Percentiles rank a stretch among this genome's conserved stretches.
Evolutionary conservation across 2,113 vertebrate species (phyloP).

Genomic region (Caranx melampygus): DNA sequence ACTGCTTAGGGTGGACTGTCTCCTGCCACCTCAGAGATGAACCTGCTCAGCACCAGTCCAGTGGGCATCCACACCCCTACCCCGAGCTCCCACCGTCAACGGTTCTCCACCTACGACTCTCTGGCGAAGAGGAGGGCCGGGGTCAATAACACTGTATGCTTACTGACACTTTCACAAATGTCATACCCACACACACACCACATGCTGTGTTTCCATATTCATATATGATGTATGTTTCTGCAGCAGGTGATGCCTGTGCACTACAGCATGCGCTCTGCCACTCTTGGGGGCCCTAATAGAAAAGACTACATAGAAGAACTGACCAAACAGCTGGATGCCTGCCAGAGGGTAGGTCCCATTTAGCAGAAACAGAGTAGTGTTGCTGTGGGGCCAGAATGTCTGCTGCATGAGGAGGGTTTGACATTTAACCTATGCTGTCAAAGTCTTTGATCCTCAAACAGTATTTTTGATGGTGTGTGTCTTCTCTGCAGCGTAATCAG

Average conservation of each 20-base stretch:
- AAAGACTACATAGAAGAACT: constrained; percentile 84
- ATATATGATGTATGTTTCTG: not conserved
- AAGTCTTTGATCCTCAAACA: not conserved
- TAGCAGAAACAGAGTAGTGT: not conserved
- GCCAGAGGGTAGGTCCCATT: constrained; percentile 73
- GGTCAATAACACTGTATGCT: constrained; percentile 38
- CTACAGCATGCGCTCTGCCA: constrained; percentile 66
- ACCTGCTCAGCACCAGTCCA: constrained; percentile 79
- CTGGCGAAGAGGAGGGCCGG: constrained; percentile 75
- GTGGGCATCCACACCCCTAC: constrained; percentile 13
- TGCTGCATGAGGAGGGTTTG: not conserved
- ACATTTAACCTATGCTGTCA: not conserved
- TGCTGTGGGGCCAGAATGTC: not conserved
- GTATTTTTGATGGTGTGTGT: constrained; percentile 6
- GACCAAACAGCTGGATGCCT: constrained; percentile 80
- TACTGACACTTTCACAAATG: no score
- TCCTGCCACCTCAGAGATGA: constrained; percentile 79
- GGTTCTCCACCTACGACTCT: constrained; percentile 77
- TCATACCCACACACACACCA: not conserved
- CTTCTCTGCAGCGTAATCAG: constrained; percentile 80
- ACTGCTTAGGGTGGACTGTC: constrained; percentile 68
- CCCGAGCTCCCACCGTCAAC: constrained; percentile 11
- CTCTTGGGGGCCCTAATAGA: constrained; percentile 66
- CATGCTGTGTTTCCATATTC: not conserved
- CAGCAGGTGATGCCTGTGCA: constrained; percentile 51